These are phyloP conservation scores for Lineus longissimus DNA, from an alignment of 1,140 invertebrate species.

Conservation along the genomic window DNA sequence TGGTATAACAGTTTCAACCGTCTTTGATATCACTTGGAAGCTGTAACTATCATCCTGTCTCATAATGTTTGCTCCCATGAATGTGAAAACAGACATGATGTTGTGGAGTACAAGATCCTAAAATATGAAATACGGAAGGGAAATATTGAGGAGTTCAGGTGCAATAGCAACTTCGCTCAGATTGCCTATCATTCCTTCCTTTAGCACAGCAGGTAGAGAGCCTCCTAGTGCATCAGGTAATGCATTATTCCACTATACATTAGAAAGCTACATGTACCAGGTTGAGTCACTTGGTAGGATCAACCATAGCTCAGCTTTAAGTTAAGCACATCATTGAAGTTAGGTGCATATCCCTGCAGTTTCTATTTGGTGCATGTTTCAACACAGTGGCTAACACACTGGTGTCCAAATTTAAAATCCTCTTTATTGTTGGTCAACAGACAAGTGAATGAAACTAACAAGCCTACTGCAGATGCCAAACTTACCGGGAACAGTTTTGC, in stretches of 20 bases:
- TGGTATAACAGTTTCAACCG: constrained; percentile 85
- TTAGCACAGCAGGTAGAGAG: neutral
- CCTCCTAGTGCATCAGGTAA: too few relatives aligned
- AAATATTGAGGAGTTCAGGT: neutral
- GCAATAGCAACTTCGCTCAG: neutral
- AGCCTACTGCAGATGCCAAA: too few relatives aligned
- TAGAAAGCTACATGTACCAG: neutral
- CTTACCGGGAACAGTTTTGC: constrained; percentile 67
- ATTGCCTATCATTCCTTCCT: neutral
- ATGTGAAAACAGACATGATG: constrained; percentile 92
- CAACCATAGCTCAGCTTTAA: too few relatives aligned
- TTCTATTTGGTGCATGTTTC: too few relatives aligned
- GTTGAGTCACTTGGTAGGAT: neutral
- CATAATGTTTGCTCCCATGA: constrained; percentile 86
- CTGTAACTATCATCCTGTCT: constrained; percentile 90
- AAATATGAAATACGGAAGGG: constrained; percentile 17
- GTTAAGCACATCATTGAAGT: too few relatives aligned
- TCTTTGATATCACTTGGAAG: constrained; percentile 86
- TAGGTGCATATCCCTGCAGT: too few relatives aligned
- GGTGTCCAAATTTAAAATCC: too few relatives aligned
- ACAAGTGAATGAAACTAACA: too few relatives aligned
- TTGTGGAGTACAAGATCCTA: constrained; percentile 79
- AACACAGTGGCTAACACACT: too few relatives aligned
- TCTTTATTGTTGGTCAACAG: too few relatives aligned
- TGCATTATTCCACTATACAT: too few relatives aligned